Evolutionary conservation across 2,888 invertebrate genomes (phyloP), one percentile per base, ranked within the genome.

Genomic region (Torymus texanus): DNA sequence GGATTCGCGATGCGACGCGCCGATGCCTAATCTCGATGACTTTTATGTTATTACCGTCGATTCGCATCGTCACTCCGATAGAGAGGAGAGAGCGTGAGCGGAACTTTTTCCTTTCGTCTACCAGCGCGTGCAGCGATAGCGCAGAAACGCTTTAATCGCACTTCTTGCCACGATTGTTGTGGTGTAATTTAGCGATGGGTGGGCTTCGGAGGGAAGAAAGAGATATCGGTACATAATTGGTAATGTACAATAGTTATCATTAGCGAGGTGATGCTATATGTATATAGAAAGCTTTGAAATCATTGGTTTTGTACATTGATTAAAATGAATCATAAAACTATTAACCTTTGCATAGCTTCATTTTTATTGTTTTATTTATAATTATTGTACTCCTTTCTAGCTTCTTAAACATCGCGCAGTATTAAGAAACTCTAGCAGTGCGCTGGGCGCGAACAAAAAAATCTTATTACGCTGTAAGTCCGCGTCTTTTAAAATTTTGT

Each of bases 11-110:
- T 62, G 66, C 78, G 75, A 75, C 74, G 66, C 53, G 65, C 58
- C 75, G 78, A 78, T 73, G 78, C 68, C 78, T 68, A 75, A 81
- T 72, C 78, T 80, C 58, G 77, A 80, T 74, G 77, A 71, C 70
- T 77, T 68, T 73, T 74, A 70, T 70, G 76, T 77, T 77, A 77
- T 75, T 72, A 80, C 66, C 41, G 61, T 81, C 75, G 78, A 78
- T 75, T 81, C 78, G 71, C 78, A 78, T 81, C 65, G 71, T 75
- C 78, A 80, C 66, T 65, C 70, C 67, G 79, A 74, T 79, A 79
- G 68, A 79, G 21, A 41, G 41, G 29, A 29, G 29, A 29, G 29
- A 2, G 29, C 29, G 29, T 8, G 41, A 5, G 21, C 21, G 1
- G 41, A 41, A 41, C 41, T 41, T 41, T 41, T 41, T 41, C 8